Base-by-base conservation (phyloP, 2,797 vertebrate genomes). In the Peromyscus eremicus region DNA sequence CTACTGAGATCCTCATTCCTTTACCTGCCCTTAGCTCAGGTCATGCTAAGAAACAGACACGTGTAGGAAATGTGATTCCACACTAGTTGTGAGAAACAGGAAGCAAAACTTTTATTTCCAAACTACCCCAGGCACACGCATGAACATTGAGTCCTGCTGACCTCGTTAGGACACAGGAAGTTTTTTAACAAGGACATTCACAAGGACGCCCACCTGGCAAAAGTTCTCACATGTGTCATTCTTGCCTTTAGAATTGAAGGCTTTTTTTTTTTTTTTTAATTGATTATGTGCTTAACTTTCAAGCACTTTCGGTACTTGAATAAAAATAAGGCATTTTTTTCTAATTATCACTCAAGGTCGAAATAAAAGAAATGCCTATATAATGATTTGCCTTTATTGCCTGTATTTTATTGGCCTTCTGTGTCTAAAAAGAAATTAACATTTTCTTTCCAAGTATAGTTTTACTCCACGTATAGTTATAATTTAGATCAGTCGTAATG, bases 251-350 rank as follows among this genome's bases (percentile, higher is more conserved):
- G 92, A 92, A 71, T 83, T 25, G 7, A 94, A 55, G 21, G 89
- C 29, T n/a, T n/a, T n/a, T n/a, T n/a, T n/a, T n/a, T n/a, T 46
- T 46, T 16, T 66, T 92, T 95, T 89, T 64, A 94, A 55, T 71
- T 89, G 43, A 75, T 80, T 43, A 92, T 16, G 62, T 43, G 85
- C 86, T 94, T 89, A 93, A 49, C 52, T 64, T 94, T 92, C 29
- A 94, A 52, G 8, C 46, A 88, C 93, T 97, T 97, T 93, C 64
- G 92, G 25, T 96, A 32, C 64, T 91, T 52, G n/a, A 97, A 97
- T 90, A 17, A 92, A 68, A 97, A 66, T 25, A 82, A 70, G 94
- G 96, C 70, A 94, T 89, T 77, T 97, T 46, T 46, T 96, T 46
- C 89, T 87, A 60, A 76, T 90, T 92, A 52, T 91, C 84, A 82